Evolutionary conservation across 2,888 invertebrate species (phyloP).

Genomic region (Oeneis ivallda): DNA sequence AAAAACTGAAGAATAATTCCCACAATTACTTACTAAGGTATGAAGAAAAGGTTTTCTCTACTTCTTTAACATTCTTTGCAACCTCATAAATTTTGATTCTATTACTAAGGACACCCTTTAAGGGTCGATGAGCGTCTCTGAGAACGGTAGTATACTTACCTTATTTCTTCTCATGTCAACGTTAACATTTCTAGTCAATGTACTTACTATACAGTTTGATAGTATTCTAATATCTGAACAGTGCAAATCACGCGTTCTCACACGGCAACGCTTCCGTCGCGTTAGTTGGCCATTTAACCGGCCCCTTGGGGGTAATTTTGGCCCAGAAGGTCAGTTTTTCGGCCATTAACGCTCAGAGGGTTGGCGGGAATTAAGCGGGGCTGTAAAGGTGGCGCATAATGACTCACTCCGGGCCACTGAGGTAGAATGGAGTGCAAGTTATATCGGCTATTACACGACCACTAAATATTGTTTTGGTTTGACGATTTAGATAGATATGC

Average conservation of each 20-base stretch:
- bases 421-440: conserved; percentile 38
- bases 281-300: conserved; percentile 65
- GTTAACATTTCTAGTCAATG: not conserved
- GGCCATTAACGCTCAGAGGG: conserved; percentile 75
- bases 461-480: conserved; percentile 30
- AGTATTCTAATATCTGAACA: conserved; percentile 33
- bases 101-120: no score
- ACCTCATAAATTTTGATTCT: no score
- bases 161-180: not conserved
- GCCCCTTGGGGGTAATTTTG: conserved; percentile 66
- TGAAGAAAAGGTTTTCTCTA: no score
- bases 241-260: conserved; percentile 54
- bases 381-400: conserved; percentile 73
- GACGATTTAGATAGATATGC: conserved; percentile 25
- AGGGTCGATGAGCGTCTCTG: no score
- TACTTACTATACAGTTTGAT: conserved; percentile 20
- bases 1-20: not conserved
- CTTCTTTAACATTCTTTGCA: no score
- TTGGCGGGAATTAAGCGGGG: conserved; percentile 65
- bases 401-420: conserved; percentile 69
- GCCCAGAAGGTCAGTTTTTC: conserved; percentile 77
- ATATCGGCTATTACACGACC: conserved; percentile 32
- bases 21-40: no score
- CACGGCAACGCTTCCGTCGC: conserved; percentile 46
- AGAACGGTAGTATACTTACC: no score